phyloP scores from a whole-genome alignment of 2,113 vertebrate species.

The Sinocyclocheilus anshuiensis region DNA sequence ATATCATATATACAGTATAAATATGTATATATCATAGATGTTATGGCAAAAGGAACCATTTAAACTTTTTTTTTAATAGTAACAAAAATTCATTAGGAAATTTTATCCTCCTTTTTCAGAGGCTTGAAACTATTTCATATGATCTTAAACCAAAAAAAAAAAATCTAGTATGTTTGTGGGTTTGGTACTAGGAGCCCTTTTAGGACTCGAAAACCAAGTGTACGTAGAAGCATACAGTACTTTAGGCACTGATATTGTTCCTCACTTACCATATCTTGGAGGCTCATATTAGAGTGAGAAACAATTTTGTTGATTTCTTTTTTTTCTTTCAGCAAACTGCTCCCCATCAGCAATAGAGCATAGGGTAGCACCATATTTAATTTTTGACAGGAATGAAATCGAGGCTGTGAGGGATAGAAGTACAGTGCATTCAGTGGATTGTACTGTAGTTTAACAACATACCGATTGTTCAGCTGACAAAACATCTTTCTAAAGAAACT shows the following conservation, averaged over 20 bases:
- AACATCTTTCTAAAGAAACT: too few species aligned
- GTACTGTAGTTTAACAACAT: too few species aligned
- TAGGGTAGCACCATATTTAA: too few species aligned
- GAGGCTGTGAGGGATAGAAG: too few species aligned
- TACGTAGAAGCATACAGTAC: not conserved
- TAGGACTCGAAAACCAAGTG: constrained; percentile 3
- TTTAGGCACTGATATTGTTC: not conserved
- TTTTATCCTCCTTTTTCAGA: constrained; percentile 54
- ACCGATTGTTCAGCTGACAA: too few species aligned
- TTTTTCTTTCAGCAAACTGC: too few species aligned
- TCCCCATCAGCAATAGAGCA: not conserved
- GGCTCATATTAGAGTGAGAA: not conserved
- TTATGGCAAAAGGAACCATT: constrained; percentile 34
- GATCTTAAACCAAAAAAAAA: constrained; percentile 60
- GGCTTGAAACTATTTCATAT: constrained; percentile 51
- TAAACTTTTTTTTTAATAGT: constrained; percentile 55
- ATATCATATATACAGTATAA: constrained; percentile 57
- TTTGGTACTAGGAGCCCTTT: constrained; percentile 39
- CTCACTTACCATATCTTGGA: not conserved
- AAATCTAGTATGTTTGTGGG: not conserved
- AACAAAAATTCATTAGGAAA: constrained; percentile 54
- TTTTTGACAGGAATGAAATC: too few species aligned
- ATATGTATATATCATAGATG: constrained; percentile 31
- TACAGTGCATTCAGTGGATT: too few species aligned
- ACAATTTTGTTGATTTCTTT: not conserved